Conservation (phyloP, 2,888 invertebrate genomes). For the Dynastes hyllus region DNA sequence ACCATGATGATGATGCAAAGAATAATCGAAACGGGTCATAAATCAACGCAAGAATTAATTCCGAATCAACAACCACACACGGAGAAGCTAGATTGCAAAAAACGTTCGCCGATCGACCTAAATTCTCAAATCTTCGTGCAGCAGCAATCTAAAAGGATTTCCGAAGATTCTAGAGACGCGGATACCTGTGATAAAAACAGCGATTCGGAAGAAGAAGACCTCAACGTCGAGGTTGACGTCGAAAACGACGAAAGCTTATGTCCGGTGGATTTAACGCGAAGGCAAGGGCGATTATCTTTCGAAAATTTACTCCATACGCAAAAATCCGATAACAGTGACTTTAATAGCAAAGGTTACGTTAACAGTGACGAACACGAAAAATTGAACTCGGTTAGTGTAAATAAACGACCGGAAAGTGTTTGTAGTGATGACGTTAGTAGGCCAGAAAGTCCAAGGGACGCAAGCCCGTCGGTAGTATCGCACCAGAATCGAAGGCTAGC, state of each 20-base stretch:
- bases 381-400: slow-evolving; percentile 48
- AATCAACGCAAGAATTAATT: slow-evolving; percentile 59
- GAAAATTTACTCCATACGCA: slow-evolving; percentile 62
- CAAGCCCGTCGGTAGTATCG: slow-evolving; percentile 69
- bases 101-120: slow-evolving; percentile 59
- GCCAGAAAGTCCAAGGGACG: slow-evolving; percentile 67
- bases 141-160: slow-evolving; percentile 66
- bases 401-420: slow-evolving; percentile 70
- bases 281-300: slow-evolving; percentile 65
- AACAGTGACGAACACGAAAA: slow-evolving; percentile 52
- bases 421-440: slow-evolving; percentile 70
- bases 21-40: slow-evolving; percentile 64
- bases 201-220: slow-evolving; percentile 63
- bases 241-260: slow-evolving; percentile 69
- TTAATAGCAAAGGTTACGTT: slow-evolving; percentile 54
- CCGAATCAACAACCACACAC: slow-evolving; percentile 51
- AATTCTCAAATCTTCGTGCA: slow-evolving; percentile 66
- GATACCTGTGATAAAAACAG: slow-evolving; percentile 67
- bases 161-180: slow-evolving; percentile 68
- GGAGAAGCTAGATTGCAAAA: slow-evolving; percentile 59
- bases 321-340: slow-evolving; percentile 63
- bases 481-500: slow-evolving; percentile 81
- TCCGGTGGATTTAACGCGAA: slow-evolving; percentile 70
- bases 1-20: slow-evolving; percentile 74
- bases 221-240: slow-evolving; percentile 68